Base-by-base conservation (phyloP, 2,113 vertebrate genomes). In the Hemiprocne comata region DNA sequence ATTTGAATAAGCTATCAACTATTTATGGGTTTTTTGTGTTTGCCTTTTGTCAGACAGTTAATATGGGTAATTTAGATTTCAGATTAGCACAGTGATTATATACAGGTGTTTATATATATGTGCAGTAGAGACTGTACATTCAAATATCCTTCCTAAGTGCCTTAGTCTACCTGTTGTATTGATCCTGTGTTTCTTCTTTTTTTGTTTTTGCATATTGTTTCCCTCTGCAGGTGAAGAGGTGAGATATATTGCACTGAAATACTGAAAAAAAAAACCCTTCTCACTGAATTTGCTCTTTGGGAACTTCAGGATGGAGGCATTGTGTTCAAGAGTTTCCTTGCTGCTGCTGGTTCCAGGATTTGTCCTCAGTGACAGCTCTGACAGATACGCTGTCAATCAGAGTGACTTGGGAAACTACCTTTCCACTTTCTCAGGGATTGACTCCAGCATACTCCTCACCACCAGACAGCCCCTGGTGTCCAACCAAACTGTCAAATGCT, bases 401-500 rank as follows among this genome's bases (percentile, higher is more conserved):
- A 98, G 96, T 51, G 90, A 95, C 21, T 61, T 5, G 23, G 81
- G 85, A 89, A 94, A 69, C 1, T 40, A 97, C 29, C 66, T 96
- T 69, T 95, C 98, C 87, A 94, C 96, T 38, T 95, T 92, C 55
- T 97, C 44, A 66, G 97, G 96, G 67, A 97, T 95, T 0, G 97
- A 98, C 50, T 79, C 97, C 89, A 96, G 83, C 72, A 57, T 95
- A 24, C 83, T 96, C 19, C 94, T 95, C 25, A 97, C 98, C 81
- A 98, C 97, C 31, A 96, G 90, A 10, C 95, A 55, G 53, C 97
- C 98, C 61, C 94, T 92, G 6, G 96, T 97, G 20, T 96, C 93
- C 78, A 97, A 95, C 93, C 97, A 96, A 14, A 93, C 94, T 88
- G 93, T 96, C 85, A 97, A 95, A 31, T 99, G 99, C 71, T 51